Evolutionary conservation across 1,140 invertebrate species (phyloP).

Genomic region (Phymastichus coffea): DNA sequence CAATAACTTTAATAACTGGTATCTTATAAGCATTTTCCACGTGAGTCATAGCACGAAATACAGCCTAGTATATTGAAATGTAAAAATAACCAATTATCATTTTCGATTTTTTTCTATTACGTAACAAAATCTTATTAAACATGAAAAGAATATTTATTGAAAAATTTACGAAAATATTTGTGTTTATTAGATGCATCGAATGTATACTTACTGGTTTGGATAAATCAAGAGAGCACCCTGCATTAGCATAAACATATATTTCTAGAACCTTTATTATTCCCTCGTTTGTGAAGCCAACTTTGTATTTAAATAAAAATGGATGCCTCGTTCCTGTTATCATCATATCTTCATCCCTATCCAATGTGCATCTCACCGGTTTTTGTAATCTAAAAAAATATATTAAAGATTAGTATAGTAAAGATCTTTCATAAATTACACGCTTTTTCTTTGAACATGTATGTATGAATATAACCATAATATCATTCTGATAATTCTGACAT

Average conservation of each 20-base stretch:
- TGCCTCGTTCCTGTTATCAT: constrained; percentile 80
- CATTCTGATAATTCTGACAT: too few species aligned
- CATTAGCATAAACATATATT: constrained; percentile 78
- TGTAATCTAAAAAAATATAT: constrained; percentile 61
- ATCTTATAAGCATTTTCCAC: constrained; percentile 77
- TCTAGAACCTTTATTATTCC: constrained; percentile 73
- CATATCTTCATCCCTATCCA: constrained; percentile 95
- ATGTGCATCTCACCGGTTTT: constrained; percentile 79
- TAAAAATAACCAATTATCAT: background rate
- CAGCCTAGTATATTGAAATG: constrained; percentile 55
- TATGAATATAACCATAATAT: too few species aligned
- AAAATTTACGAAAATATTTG: constrained; percentile 5
- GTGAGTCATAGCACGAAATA: constrained; percentile 73
- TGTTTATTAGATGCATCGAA: too few species aligned
- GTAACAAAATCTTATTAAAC: background rate
- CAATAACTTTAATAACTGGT: constrained; percentile 67
- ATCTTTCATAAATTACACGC: too few species aligned
- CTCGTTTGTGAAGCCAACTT: constrained; percentile 73
- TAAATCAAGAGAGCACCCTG: constrained; percentile 80
- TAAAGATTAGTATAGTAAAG: too few species aligned
- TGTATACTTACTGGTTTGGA: constrained; percentile 68
- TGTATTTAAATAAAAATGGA: constrained; percentile 84
- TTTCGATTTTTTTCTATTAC: background rate
- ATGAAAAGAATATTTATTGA: background rate
- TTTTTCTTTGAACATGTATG: too few species aligned